Evolutionary conservation across 2,797 vertebrate species (phyloP).

Genomic region (Zalophus californianus): DNA sequence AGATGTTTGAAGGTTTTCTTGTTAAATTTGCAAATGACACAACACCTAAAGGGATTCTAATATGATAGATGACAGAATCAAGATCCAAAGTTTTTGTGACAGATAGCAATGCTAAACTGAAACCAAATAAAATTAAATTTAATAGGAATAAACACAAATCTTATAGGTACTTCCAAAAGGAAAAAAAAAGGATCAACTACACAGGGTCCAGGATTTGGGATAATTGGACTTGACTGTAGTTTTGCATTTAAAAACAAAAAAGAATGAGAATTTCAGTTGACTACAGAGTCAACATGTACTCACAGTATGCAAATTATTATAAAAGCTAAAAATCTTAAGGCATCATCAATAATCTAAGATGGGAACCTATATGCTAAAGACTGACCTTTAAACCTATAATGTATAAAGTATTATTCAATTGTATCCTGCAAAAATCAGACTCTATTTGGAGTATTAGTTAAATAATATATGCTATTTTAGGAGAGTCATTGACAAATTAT

Average conservation of each 20-base stretch:
- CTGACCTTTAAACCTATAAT: conserved; percentile 19
- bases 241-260: neutral
- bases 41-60: conserved; percentile 43
- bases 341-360: neutral
- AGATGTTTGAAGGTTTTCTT: conserved; percentile 35
- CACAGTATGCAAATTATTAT: neutral
- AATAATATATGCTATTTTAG: neutral
- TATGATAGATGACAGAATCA: conserved; percentile 18
- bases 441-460: neutral
- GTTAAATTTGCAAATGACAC: conserved; percentile 40
- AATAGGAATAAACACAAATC: conserved; percentile 37
- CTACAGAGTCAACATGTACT: neutral
- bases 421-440: neutral
- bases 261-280: neutral
- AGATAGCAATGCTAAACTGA: neutral
- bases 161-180: neutral
- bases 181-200: neutral
- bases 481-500: neutral
- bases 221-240: neutral
- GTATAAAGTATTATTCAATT: neutral
- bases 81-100: conserved; percentile 37
- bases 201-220: neutral
- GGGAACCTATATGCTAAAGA: neutral
- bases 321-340: conserved; percentile 17
- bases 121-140: conserved; percentile 37